Conservation (phyloP, 2,888 invertebrate genomes). For the Andrena fulva region DNA sequence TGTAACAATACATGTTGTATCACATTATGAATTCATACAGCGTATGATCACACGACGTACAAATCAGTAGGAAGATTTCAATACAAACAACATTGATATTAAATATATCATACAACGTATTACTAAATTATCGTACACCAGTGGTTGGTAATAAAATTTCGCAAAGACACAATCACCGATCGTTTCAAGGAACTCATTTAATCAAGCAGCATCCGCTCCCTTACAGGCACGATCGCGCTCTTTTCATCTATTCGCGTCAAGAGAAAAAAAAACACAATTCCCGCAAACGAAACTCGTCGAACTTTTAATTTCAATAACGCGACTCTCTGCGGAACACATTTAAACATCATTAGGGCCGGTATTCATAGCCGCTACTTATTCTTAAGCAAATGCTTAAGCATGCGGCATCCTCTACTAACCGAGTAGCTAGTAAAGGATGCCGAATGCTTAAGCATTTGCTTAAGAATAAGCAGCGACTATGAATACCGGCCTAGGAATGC, state of each 20-base stretch:
- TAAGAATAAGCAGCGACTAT: too few relatives aligned
- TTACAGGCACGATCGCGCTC: background rate
- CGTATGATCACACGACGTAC: slow-evolving; percentile 57
- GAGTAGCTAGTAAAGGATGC: too few relatives aligned
- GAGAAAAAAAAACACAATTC: background rate
- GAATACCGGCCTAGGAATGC: background rate
- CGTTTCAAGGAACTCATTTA: background rate
- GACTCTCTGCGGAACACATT: background rate
- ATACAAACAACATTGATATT: slow-evolving; percentile 31
- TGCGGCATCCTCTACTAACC: too few relatives aligned
- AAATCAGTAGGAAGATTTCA: slow-evolving; percentile 63
- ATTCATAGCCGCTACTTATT: too few relatives aligned
- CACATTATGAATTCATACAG: slow-evolving; percentile 49
- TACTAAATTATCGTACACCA: slow-evolving; percentile 69
- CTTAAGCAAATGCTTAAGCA: too few relatives aligned
- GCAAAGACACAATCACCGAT: slow-evolving; percentile 29
- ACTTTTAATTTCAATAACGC: background rate
- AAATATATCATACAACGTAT: slow-evolving; percentile 47
- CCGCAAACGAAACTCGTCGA: too few relatives aligned
- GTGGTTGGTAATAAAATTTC: slow-evolving; percentile 71
- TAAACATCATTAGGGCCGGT: background rate
- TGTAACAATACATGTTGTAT: slow-evolving; percentile 46
- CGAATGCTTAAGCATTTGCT: too few relatives aligned
- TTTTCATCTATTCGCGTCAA: background rate
- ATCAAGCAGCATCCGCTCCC: background rate